A percentile compares a stretch with the other conserved stretches of the same genome.
phyloP scores from a whole-genome alignment of 2,888 invertebrate genomes.

The Melolontha melolontha region DNA sequence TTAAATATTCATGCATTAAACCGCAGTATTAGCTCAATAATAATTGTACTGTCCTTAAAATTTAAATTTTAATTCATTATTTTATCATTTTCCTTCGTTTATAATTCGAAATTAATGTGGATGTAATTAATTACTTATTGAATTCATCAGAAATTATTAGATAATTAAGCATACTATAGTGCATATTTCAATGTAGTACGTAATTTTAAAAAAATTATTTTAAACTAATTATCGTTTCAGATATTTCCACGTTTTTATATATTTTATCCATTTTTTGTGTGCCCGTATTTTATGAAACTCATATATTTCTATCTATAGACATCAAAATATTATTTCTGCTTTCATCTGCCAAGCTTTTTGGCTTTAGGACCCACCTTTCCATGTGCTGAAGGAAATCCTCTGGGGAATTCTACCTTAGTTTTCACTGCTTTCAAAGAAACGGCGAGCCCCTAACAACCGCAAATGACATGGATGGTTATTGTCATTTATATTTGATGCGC shows the following conservation, averaged over 20 bases:
- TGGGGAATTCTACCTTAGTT: slow-evolving; percentile 18
- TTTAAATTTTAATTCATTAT: too few relatives aligned
- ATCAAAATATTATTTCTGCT: slow-evolving; percentile 51
- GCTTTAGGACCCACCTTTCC: slow-evolving; percentile 22
- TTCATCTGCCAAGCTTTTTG: slow-evolving; percentile 44
- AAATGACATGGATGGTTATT: not conserved
- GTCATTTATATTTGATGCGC: slow-evolving; percentile 1
- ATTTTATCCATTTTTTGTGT: slow-evolving; percentile 50
- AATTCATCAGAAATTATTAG: too few relatives aligned
- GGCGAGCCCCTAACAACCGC: not conserved
- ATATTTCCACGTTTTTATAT: slow-evolving; percentile 17
- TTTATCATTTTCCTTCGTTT: too few relatives aligned
- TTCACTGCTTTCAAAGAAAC: slow-evolving; percentile 19
- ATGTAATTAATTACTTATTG: too few relatives aligned
- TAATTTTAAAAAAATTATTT: too few relatives aligned
- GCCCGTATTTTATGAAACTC: slow-evolving; percentile 49
- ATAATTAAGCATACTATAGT: too few relatives aligned
- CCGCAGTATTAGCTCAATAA: too few relatives aligned
- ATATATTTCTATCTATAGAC: slow-evolving; percentile 51
- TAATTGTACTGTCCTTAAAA: too few relatives aligned
- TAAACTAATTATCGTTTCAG: too few relatives aligned
- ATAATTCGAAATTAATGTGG: too few relatives aligned
- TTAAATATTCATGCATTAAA: too few relatives aligned
- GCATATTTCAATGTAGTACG: too few relatives aligned
- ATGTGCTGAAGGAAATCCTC: slow-evolving; percentile 19